Percentiles rank a stretch among this genome's conserved stretches.
phyloP scores from a whole-genome alignment of 64 coral and sea anemone genomes.

The Dendrophyllia cribrosa region DNA sequence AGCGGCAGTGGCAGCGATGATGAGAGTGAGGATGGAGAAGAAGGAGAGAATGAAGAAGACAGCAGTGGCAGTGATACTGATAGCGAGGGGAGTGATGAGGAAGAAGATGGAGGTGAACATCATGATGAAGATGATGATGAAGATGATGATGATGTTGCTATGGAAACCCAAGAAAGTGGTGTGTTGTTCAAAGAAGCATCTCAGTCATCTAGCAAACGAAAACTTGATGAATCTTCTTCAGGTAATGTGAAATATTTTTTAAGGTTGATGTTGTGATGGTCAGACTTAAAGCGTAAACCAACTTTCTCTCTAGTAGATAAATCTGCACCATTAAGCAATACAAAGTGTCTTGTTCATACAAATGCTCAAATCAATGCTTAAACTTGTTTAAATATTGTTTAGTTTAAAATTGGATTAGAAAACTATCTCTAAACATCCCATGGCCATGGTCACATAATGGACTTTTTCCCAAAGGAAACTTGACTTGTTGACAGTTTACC shows the following conservation, averaged over 20 bases:
- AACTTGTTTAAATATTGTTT: no score
- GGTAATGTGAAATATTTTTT: neutral
- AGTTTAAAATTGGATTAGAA: no score
- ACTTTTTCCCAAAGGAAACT: no score
- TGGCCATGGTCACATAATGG: no score
- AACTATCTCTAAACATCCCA: no score
- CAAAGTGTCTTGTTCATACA: no score
- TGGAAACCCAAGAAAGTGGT: conserved; percentile 72
- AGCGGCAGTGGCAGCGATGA: conserved; percentile 75
- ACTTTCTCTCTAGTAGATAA: no score
- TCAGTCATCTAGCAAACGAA: conserved; percentile 40
- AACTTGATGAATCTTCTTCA: conserved; percentile 55
- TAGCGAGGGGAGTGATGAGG: conserved; percentile 75
- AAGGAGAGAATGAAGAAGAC: conserved; percentile 77
- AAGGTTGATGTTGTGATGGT: no score
- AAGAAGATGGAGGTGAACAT: conserved; percentile 58
- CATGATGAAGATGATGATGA: conserved; percentile 82
- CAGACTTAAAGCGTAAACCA: no score
- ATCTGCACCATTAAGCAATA: no score
- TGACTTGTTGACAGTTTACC: no score
- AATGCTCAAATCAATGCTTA: no score
- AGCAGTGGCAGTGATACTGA: conserved; percentile 52
- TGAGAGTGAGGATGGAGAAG: conserved; percentile 81
- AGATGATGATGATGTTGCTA: conserved; percentile 79
- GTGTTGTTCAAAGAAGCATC: conserved; percentile 68